Conservation (phyloP, 30 jellyfish, hydroid and myxozoan species). For the Catostylus mosaicus region DNA sequence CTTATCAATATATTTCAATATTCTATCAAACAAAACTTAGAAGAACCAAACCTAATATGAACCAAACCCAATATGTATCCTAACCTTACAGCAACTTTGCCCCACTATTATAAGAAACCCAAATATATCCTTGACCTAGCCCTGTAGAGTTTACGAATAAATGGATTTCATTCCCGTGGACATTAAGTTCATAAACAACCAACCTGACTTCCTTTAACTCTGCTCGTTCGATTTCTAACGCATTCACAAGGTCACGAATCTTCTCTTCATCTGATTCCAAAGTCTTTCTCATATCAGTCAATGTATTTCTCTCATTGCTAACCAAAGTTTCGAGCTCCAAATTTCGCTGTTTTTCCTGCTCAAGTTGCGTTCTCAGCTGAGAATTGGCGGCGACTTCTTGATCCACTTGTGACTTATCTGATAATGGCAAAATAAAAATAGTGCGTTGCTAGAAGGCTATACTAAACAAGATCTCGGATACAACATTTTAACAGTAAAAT, state of each 20-base stretch:
- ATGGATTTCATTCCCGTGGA: background rate
- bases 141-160: too few species aligned
- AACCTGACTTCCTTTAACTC: constrained; percentile 36
- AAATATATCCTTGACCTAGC: too few species aligned
- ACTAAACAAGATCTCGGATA: too few species aligned
- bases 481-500: too few species aligned
- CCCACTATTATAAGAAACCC: too few species aligned
- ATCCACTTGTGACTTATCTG: constrained; percentile 51
- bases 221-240: constrained; percentile 57
- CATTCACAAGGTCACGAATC: constrained; percentile 36
- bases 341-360: constrained; percentile 22
- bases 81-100: too few species aligned
- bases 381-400: constrained; percentile 41
- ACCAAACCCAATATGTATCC: too few species aligned
- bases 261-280: constrained; percentile 45
- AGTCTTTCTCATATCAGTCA: constrained; percentile 25
- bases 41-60: too few species aligned
- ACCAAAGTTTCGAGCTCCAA: constrained; percentile 43
- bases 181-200: background rate
- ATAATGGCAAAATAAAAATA: too few species aligned
- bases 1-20: too few species aligned
- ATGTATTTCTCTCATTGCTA: constrained; percentile 42
- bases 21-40: too few species aligned
- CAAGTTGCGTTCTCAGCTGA: constrained; percentile 53
- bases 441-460: too few species aligned